Base-by-base conservation (phyloP, 2,113 vertebrate genomes). In the Bucco capensis region DNA sequence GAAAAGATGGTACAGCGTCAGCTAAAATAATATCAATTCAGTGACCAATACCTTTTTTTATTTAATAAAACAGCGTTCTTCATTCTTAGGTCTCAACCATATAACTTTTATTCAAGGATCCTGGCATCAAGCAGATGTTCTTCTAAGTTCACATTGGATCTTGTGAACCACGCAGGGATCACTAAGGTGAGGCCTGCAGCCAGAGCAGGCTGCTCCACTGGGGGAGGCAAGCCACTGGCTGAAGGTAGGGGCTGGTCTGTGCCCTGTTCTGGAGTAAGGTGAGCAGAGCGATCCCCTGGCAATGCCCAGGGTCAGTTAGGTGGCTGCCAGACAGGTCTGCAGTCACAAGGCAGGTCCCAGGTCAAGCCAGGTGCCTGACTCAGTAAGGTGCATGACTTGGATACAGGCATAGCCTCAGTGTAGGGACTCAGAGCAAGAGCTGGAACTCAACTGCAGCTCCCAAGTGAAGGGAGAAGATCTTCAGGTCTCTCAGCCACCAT, bases 241-340 rank as follows among this genome's bases (percentile, higher is more conserved):
- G 1, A 40, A 27, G 57, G 42, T 19, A 28, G 57, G n/a, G n/a
- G 3, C 18, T 12, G 31, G 22, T 2, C 40, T 18, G 31, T 6
- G n/a, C 28, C 38, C 14, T 0, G 8, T 19, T 12, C 1, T 0
- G 9, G 14, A 51, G 40, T 12, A 33, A 21, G 46, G 19, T 1
- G 2, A 50, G 40, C 30, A 75, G 67, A 57, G 19, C 1, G 1
- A 12, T 50, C 5, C 47, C 28, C 22, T 9, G 47, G 62, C 83
- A 67, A 28, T 24, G 37, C 35, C 38, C 5, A 15, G 60, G 14
- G 44, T 10, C 10, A 40, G 44, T 72, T 47, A 2, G 1, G 19
- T 8, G 21, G 6, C 73, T 58, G 44, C 42, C 70, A 60, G 47
- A 3, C 23, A 2, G 2, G 4, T 47, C 50, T 31, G 51, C 38